Conservation (phyloP, 2,888 invertebrate genomes). For the Ceratothoa steindachneri region DNA sequence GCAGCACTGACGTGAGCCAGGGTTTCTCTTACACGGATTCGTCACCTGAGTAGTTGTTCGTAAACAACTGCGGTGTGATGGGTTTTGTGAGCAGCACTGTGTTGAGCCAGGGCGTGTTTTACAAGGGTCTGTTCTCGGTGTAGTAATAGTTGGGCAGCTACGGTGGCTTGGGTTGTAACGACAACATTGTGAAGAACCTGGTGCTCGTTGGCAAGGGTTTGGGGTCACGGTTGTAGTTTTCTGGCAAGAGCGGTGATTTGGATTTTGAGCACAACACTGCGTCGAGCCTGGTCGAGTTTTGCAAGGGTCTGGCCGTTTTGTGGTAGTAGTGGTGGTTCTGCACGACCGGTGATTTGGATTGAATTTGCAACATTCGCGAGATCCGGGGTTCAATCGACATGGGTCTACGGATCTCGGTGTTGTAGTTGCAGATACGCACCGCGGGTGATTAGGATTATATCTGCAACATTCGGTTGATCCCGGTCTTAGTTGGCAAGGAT, state of each 20-base stretch:
- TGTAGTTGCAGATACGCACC: background rate
- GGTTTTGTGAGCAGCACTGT: too few species aligned
- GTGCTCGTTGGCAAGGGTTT: constrained; percentile 23
- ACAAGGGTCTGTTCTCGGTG: too few species aligned
- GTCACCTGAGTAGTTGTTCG: too few species aligned
- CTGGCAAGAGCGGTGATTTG: constrained; percentile 10
- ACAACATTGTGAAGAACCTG: too few species aligned
- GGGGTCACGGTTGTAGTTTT: constrained; percentile 9
- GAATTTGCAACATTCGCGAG: constrained; percentile 21
- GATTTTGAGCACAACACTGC: constrained; percentile 23
- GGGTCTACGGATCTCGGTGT: constrained; percentile 21
- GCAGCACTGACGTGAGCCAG: too few species aligned
- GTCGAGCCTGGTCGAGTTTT: constrained; percentile 13
- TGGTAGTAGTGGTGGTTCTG: constrained; percentile 22
- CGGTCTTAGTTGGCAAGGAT: constrained; percentile 11
- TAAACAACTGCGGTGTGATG: too few species aligned
- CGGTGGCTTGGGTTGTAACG: too few species aligned
- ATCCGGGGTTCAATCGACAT: constrained; percentile 22
- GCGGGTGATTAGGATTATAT: constrained; percentile 12
- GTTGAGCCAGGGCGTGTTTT: too few species aligned
- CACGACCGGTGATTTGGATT: constrained; percentile 23
- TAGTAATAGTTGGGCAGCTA: too few species aligned
- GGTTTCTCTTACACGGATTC: too few species aligned
- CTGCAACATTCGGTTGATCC: constrained; percentile 22
- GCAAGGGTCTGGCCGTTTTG: constrained; percentile 2